Percentiles rank a stretch among this genome's conserved stretches.
phyloP scores from a whole-genome alignment of 2,888 invertebrate species.

The Troides aeacus region DNA sequence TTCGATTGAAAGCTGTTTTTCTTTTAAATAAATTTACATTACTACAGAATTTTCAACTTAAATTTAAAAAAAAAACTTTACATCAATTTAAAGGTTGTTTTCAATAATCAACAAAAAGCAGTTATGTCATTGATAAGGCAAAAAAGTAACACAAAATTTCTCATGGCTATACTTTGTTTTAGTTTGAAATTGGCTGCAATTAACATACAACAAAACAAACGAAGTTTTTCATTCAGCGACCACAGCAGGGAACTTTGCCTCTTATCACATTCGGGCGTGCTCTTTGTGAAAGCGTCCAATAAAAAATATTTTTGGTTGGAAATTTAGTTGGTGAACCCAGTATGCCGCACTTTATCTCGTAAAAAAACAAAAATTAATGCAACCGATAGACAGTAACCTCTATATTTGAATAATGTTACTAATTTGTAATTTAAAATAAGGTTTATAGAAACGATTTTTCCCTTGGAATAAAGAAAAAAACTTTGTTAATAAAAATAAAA shows the following conservation, averaged over 20 bases:
- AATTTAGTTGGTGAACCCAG: no score
- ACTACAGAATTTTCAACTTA: no score
- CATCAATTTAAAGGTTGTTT: no score
- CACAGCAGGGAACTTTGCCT: conserved; percentile 6
- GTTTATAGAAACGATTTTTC: background rate
- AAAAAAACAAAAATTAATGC: background rate
- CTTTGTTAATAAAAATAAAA: background rate
- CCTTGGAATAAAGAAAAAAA: background rate
- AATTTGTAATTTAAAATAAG: background rate
- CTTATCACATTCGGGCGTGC: conserved; percentile 18
- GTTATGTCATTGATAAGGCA: no score
- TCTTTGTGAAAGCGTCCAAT: conserved; percentile 8
- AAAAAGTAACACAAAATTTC: no score
- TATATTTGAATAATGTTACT: background rate
- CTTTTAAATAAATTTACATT: no score
- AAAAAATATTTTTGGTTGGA: background rate
- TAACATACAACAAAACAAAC: conserved; percentile 17
- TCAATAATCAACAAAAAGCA: no score
- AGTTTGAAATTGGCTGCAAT: background rate
- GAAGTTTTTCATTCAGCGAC: conserved; percentile 21
- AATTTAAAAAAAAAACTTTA: no score
- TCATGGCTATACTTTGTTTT: background rate
- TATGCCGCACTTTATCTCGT: background rate
- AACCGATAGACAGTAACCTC: background rate
- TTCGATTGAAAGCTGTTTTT: no score